Conservation (phyloP, 2,888 invertebrate genomes). For the Hololepta plana region DNA sequence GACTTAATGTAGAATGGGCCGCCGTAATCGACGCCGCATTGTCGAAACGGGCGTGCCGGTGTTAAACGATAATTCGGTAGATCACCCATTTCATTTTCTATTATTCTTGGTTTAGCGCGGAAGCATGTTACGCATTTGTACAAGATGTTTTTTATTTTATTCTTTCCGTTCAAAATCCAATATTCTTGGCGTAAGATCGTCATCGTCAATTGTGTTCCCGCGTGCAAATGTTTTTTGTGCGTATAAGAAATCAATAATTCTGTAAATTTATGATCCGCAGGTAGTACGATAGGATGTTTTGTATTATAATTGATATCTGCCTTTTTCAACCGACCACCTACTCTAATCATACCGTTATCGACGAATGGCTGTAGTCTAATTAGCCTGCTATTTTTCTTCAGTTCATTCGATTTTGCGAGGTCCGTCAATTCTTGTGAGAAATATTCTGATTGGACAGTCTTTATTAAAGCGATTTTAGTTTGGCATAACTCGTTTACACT, state of each 20-base stretch:
- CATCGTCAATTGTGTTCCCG: not conserved
- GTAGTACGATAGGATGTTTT: slow-evolving; percentile 4
- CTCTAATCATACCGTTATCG: no score
- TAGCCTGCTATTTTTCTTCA: slow-evolving; percentile 1
- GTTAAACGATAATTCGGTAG: no score
- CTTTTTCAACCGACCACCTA: no score
- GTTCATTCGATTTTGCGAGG: slow-evolving; percentile 1
- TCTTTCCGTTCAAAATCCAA: slow-evolving; percentile 2
- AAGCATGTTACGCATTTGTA: slow-evolving; percentile 4
- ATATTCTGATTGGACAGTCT: slow-evolving; percentile 1
- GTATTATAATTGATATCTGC: no score
- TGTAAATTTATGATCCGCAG: slow-evolving; percentile 1
- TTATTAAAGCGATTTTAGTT: not conserved
- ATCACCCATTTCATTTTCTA: no score
- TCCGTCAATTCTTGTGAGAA: slow-evolving; percentile 4
- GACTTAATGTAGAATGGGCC: no score
- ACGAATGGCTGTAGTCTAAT: no score
- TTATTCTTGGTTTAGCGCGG: not conserved
- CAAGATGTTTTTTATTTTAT: not conserved
- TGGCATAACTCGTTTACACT: slow-evolving; percentile 5
- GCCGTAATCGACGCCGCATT: no score
- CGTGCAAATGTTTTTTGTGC: slow-evolving; percentile 1
- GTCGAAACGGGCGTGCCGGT: no score
- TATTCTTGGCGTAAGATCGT: not conserved
- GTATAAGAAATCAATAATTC: not conserved